Evolutionary conservation across 2,797 vertebrate species (phyloP), one percentile per base, ranked within the genome.

Genomic region (Coregonus suidteri): DNA sequence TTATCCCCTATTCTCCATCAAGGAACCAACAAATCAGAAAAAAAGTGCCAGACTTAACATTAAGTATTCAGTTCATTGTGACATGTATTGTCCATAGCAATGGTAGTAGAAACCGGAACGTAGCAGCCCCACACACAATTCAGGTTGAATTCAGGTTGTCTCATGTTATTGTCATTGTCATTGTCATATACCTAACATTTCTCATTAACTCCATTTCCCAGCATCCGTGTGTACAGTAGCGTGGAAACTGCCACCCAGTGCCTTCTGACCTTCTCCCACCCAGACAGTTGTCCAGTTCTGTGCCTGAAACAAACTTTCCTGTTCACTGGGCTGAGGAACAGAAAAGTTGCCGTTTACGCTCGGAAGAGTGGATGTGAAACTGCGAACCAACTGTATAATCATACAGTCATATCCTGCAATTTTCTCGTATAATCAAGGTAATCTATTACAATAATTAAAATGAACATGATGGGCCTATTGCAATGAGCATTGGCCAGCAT

Each of bases 181-280:
- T 31, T 74, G 41, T 14, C 34, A 14, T 41, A 14, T 20, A n/a
- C n/a, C 41, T 47, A 11, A 11, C 11, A 47, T 41, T 41, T 13
- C 41, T 13, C 41, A 47, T 47, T 18, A 64, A 6, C 73, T 59
- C 31, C 14, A 56, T 59, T 81, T 71, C 18, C 65, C 88, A 97
- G 96, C 88, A 94, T 98, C 84, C 77, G 90, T 34, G 93, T 96
- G 31, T 97, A 96, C 0, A 93, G 96, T 68, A 94, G 93, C 0
- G 93, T 97, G 89, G 96, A 97, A 83, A 95, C 94, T 0, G 93
- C 96, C 1, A 93, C 95, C 0, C 95, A 96, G 85, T 95, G 94
- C 85, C 85, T 97, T 83, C 85, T 93, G 82, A 93, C 90, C 30
- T 90, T 95, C 81, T 86, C 84, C 30, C 94, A 89, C 74, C 95